phyloP scores from a whole-genome alignment of 2,113 vertebrate species.

The Microtus richardsoni region DNA sequence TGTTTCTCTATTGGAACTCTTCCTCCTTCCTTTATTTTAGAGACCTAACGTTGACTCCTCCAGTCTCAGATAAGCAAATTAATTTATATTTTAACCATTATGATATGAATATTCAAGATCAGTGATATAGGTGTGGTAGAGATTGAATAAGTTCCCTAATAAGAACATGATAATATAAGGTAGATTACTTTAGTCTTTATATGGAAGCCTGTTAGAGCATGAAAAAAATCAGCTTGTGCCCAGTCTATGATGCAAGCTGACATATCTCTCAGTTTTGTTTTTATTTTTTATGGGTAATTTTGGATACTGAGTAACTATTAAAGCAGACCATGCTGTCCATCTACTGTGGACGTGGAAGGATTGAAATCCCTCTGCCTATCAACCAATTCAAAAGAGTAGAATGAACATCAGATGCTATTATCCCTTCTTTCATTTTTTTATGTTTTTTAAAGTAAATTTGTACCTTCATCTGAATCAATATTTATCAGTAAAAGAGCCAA shows the following conservation, averaged over 20 bases:
- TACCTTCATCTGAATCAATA: not conserved
- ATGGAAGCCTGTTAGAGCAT: not conserved
- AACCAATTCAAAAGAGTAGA: not conserved
- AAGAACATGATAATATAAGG: fast-evolving
- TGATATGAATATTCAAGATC: not conserved
- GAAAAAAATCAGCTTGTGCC: not conserved
- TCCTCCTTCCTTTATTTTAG: not conserved
- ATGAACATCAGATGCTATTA: not conserved
- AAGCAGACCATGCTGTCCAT: not conserved
- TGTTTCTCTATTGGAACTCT: not conserved
- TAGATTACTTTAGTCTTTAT: not conserved
- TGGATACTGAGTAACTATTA: not conserved
- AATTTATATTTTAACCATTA: not conserved
- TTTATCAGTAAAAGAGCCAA: not conserved
- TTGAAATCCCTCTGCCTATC: not conserved
- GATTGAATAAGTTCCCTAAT: not conserved
- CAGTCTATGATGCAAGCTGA: not conserved
- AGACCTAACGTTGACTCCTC: not conserved
- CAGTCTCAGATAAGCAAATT: not conserved
- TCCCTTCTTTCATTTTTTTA: not conserved
- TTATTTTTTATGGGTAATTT: not conserved
- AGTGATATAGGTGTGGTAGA: not conserved
- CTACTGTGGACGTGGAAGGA: not conserved
- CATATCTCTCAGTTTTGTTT: not conserved
- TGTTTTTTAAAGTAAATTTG: not conserved